Conservation (phyloP, 2,888 invertebrate genomes). For the Trissonchulus latispiculum region DNA sequence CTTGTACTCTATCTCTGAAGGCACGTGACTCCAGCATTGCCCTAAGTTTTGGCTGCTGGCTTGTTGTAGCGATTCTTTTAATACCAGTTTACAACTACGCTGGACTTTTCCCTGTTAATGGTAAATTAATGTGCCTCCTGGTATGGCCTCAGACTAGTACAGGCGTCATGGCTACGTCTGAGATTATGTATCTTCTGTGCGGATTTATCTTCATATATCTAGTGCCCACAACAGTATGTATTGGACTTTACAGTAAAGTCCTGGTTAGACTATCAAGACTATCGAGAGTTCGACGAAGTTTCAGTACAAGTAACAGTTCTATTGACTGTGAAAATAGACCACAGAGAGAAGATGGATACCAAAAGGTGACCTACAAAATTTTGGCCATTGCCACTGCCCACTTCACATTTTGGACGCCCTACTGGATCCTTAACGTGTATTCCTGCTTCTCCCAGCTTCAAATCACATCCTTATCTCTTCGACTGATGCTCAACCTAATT, state of each 20-base stretch:
- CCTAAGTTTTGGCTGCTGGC: too few species aligned
- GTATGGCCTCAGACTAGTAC: neutral
- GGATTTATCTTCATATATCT: neutral
- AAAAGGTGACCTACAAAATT: neutral
- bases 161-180: neutral
- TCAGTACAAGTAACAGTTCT: too few species aligned
- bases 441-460: neutral
- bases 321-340: too few species aligned
- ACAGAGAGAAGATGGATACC: too few species aligned
- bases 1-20: too few species aligned
- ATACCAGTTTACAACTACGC: neutral
- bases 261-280: neutral
- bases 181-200: neutral
- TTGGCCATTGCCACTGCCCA: neutral
- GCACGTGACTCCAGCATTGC: too few species aligned
- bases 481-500: neutral
- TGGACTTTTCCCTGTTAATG: neutral
- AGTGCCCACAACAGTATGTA: neutral
- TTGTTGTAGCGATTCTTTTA: neutral
- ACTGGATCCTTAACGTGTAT: constrained; percentile 6
- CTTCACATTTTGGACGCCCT: neutral
- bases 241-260: neutral
- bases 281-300: neutral
- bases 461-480: neutral
- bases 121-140: neutral